Evolutionary conservation across 1,140 invertebrate genomes (phyloP).

Genomic region (Atta texana): DNA sequence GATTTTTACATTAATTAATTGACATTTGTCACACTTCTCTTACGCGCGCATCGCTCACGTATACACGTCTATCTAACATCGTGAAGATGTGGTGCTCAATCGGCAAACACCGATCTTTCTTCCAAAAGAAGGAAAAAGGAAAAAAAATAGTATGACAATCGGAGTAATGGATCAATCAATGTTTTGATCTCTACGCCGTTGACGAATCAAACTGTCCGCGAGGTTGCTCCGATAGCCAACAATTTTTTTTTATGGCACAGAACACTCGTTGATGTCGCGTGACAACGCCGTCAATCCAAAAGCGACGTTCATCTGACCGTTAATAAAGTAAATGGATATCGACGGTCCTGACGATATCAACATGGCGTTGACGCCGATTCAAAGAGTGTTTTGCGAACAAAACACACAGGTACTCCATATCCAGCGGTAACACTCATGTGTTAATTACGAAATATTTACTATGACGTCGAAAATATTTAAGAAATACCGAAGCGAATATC

Average conservation of each 20-base stretch:
- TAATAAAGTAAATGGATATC: conserved; percentile 12
- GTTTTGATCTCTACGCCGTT: conserved; percentile 30
- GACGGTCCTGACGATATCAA: not conserved
- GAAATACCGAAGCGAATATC: conserved; percentile 43
- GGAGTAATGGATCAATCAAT: conserved; percentile 24
- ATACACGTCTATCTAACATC: conserved; percentile 44
- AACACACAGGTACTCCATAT: conserved; percentile 53
- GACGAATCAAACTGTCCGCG: not conserved
- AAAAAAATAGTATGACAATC: conserved; percentile 36
- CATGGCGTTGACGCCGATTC: not conserved
- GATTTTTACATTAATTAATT: conserved; percentile 33
- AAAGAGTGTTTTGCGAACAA: conserved; percentile 29
- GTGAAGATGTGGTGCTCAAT: conserved; percentile 35
- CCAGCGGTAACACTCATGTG: conserved; percentile 43
- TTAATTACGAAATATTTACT: conserved; percentile 50
- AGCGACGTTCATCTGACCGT: conserved; percentile 2
- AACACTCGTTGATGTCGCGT: conserved; percentile 36
- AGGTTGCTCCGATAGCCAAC: conserved; percentile 30
- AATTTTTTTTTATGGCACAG: conserved; percentile 13
- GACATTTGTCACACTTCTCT: conserved; percentile 30
- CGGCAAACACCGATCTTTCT: conserved; percentile 53
- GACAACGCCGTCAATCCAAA: conserved; percentile 5
- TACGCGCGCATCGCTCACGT: conserved; percentile 60
- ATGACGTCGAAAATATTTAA: conserved; percentile 33
- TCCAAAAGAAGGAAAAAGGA: not conserved